phyloP scores from a whole-genome alignment of 2,113 vertebrate genomes.

The Perognathus longimembris region DNA sequence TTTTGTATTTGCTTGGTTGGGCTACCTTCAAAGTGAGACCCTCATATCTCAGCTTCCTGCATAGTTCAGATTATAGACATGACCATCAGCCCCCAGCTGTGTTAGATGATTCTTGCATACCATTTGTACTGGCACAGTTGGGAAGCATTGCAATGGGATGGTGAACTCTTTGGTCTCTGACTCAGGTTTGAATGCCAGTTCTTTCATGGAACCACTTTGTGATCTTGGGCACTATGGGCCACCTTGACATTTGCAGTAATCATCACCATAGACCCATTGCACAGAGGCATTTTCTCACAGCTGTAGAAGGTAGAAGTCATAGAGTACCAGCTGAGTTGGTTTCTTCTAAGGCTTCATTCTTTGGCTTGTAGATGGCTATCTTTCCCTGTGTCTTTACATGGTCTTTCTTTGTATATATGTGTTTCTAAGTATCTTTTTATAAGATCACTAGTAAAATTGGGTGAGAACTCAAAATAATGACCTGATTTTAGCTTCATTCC shows the following conservation, averaged over 20 bases:
- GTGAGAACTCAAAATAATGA: not conserved
- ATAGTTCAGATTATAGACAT: no score
- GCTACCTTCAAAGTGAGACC: no score
- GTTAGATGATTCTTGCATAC: not conserved
- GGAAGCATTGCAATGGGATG: not conserved
- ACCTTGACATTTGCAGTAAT: not conserved
- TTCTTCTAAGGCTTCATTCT: not conserved
- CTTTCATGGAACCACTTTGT: not conserved
- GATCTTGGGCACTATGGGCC: not conserved
- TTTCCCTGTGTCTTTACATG: not conserved
- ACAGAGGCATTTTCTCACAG: not conserved
- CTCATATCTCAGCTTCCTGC: no score
- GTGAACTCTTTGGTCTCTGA: not conserved
- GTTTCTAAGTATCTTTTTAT: not conserved
- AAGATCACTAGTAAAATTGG: not conserved
- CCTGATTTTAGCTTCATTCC: not conserved
- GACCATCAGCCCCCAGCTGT: no score
- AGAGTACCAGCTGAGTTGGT: not conserved
- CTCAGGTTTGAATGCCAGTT: not conserved
- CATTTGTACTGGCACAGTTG: not conserved
- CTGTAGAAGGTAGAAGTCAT: not conserved
- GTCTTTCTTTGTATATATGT: not conserved
- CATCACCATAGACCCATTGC: not conserved
- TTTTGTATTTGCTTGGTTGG: no score
- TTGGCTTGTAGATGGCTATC: not conserved